A percentile compares a stretch with the other conserved stretches of the same genome.
phyloP scores from a whole-genome alignment of 2,113 vertebrate species.

The Fregata magnificens region DNA sequence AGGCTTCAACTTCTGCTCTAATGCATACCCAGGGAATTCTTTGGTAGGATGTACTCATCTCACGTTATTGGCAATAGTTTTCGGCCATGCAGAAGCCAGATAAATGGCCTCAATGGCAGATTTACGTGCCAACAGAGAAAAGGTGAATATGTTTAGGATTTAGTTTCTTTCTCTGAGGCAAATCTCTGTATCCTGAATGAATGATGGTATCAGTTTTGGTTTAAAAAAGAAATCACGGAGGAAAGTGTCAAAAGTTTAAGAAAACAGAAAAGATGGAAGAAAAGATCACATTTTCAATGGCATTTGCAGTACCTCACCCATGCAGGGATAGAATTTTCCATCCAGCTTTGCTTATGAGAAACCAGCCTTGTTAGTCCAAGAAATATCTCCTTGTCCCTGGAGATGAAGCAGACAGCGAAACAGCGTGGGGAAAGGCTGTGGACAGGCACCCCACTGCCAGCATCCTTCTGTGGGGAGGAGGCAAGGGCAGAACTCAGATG shows the following conservation, averaged over 20 bases:
- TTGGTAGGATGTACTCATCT: not conserved
- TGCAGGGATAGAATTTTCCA: not conserved
- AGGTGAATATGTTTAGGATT: not conserved
- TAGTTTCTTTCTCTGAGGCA: not conserved
- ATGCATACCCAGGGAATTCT: not conserved
- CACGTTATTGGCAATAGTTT: not conserved
- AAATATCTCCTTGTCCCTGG: not conserved
- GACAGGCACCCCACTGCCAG: too few species aligned
- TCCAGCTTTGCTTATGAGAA: not conserved
- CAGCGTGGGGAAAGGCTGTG: not conserved
- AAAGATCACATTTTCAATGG: not conserved
- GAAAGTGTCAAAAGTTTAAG: not conserved
- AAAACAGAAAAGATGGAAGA: not conserved
- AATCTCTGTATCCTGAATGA: not conserved
- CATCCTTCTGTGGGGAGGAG: not conserved
- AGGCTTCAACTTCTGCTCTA: not conserved
- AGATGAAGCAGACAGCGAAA: not conserved
- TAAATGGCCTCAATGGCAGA: not conserved
- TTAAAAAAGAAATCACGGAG: not conserved
- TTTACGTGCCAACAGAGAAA: not conserved
- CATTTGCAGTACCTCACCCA: not conserved
- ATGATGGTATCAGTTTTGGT: not conserved
- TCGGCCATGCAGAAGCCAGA: not conserved
- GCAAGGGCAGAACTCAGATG: not conserved
- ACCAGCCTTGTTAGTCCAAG: not conserved